Evolutionary conservation across 2,797 vertebrate species (phyloP).

Genomic region (Ceryle rudis): DNA sequence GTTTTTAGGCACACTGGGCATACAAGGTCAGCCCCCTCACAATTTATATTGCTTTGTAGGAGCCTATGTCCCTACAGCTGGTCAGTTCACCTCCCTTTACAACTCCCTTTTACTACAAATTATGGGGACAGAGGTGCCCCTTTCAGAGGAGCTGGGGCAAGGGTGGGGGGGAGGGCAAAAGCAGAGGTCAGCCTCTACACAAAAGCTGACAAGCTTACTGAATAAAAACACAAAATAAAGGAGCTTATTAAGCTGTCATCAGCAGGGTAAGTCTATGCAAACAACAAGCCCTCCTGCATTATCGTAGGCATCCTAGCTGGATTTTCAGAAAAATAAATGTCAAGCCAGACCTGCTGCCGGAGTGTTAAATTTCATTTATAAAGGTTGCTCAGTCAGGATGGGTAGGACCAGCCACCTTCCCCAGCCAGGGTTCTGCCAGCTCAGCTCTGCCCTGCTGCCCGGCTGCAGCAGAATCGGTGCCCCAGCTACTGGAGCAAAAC

Average conservation of each 20-base stretch:
- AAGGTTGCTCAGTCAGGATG: not conserved
- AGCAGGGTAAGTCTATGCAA: slow-evolving; percentile 48
- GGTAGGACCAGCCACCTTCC: not conserved
- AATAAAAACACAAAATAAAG: slow-evolving; percentile 76
- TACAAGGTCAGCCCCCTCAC: not conserved
- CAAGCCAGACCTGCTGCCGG: not conserved
- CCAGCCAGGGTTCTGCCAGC: not conserved
- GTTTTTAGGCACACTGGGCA: not conserved
- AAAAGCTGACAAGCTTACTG: slow-evolving; percentile 72
- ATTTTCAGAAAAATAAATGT: not conserved
- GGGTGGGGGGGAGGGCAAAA: not conserved
- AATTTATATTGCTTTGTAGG: not conserved
- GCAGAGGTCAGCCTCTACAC: slow-evolving; percentile 70
- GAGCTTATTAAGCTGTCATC: slow-evolving; percentile 74
- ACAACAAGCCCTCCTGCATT: not conserved
- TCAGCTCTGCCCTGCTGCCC: rapidly evolving
- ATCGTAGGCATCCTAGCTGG: not conserved
- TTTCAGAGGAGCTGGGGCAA: slow-evolving; percentile 29
- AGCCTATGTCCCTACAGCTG: not conserved
- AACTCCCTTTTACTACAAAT: slow-evolving; percentile 62
- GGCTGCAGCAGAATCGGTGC: not conserved
- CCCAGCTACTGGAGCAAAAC: not conserved
- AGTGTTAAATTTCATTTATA: not conserved
- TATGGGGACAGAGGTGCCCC: slow-evolving; percentile 53
- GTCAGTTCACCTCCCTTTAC: slow-evolving; percentile 21